phyloP scores from a whole-genome alignment of 2,797 vertebrate genomes.

The Rallus crepitans region DNA sequence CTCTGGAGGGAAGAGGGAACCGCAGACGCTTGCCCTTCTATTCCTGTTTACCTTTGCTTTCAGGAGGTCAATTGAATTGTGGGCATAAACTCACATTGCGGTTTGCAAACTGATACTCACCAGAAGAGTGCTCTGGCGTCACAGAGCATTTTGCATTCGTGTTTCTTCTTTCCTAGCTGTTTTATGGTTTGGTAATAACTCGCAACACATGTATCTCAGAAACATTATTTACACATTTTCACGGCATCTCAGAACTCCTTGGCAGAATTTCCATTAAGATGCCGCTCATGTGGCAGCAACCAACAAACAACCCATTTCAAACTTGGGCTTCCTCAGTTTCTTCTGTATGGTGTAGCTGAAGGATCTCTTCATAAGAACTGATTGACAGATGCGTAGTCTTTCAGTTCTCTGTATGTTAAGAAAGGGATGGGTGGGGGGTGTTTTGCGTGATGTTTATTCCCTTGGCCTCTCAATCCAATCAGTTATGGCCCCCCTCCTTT shows the following conservation, averaged over 20 bases:
- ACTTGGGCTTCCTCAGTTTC: neutral
- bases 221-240: conserved; percentile 8
- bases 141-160: conserved; percentile 15
- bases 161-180: conserved; percentile 45
- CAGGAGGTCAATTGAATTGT: conserved; percentile 59
- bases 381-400: neutral
- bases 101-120: conserved; percentile 68
- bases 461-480: neutral
- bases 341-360: neutral
- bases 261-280: neutral
- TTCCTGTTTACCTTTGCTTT: conserved; percentile 67
- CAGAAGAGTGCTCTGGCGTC: conserved; percentile 50
- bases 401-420: neutral
- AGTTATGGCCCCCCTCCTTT: neutral
- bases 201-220: conserved; percentile 31
- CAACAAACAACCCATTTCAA: neutral
- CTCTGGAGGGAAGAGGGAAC: conserved; percentile 40
- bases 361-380: neutral
- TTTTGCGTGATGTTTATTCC: neutral
- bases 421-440: neutral
- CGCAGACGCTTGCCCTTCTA: neutral
- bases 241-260: neutral
- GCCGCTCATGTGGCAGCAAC: neutral
- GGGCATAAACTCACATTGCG: conserved; percentile 40
- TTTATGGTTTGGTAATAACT: conserved; percentile 28